Evolutionary conservation across 2,113 vertebrate species (phyloP).

Genomic region (Macaca mulatta): DNA sequence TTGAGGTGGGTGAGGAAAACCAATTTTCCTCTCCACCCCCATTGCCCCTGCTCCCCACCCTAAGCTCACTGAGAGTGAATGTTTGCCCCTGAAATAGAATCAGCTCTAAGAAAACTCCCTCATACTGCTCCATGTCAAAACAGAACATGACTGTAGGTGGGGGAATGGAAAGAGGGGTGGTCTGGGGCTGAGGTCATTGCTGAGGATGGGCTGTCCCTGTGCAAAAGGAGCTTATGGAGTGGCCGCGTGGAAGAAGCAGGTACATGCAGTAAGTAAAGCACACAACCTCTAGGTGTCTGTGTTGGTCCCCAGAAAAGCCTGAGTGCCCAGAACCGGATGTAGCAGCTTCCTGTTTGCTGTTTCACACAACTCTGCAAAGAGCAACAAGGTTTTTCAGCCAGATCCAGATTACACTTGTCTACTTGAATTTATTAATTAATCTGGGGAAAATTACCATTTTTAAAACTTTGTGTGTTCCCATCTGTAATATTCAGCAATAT

Average conservation of each 20-base stretch:
- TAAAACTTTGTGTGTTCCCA: not conserved
- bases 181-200: not conserved
- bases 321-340: not conserved
- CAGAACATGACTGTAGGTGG: accelerated
- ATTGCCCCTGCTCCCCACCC: not conserved
- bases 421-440: not conserved
- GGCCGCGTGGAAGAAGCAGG: not conserved
- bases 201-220: not conserved
- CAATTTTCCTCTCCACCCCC: not conserved
- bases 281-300: not conserved
- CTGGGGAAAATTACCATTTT: not conserved
- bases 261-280: not conserved
- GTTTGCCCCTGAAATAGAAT: not conserved
- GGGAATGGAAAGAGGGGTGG: not conserved
- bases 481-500: not conserved
- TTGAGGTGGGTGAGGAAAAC: not conserved
- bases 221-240: not conserved
- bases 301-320: not conserved
- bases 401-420: not conserved
- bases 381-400: not conserved
- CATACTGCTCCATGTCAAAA: not conserved
- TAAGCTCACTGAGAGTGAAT: not conserved
- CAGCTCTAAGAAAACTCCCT: not conserved
- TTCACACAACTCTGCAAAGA: not conserved
- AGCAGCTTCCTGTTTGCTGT: constrained; percentile 52